Conservation (phyloP, 2,113 vertebrate genomes). For the Mustela lutreola region DNA sequence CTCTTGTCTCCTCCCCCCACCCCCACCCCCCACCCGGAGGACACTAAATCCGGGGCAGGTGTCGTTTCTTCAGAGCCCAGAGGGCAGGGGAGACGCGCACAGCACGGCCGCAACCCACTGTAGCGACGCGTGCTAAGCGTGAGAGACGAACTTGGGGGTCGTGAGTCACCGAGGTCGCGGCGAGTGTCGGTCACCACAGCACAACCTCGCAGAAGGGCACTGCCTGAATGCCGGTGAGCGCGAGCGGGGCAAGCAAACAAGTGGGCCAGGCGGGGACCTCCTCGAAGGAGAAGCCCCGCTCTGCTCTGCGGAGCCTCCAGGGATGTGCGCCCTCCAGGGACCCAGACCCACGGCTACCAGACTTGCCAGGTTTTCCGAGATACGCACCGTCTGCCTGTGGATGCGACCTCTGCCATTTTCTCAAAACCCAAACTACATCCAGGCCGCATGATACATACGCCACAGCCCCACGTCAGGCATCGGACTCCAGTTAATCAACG, state of each 20-base stretch:
- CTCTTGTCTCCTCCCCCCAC: not conserved
- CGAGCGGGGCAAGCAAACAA: not conserved
- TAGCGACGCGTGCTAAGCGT: not conserved
- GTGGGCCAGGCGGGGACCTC: rapidly evolving
- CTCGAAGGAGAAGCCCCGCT: rapidly evolving
- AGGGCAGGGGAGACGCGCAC: not conserved
- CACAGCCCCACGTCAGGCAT: no score
- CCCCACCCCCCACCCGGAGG: not conserved
- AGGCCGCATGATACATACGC: no score
- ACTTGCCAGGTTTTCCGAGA: not conserved
- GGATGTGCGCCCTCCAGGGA: no score
- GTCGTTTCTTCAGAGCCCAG: not conserved
- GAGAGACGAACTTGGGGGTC: not conserved
- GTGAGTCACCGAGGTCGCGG: not conserved
- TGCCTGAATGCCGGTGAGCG: no score
- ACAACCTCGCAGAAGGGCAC: not conserved
- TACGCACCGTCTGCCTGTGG: not conserved
- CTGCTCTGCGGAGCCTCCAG: not conserved
- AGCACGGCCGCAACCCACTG: not conserved
- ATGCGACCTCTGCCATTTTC: not conserved
- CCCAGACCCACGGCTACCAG: not conserved
- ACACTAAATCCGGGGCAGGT: not conserved
- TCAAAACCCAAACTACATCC: not conserved
- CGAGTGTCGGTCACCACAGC: not conserved
- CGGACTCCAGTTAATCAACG: not conserved